Evolutionary conservation across 2,888 invertebrate genomes (phyloP).

Genomic region (Harpalus rubripes): DNA sequence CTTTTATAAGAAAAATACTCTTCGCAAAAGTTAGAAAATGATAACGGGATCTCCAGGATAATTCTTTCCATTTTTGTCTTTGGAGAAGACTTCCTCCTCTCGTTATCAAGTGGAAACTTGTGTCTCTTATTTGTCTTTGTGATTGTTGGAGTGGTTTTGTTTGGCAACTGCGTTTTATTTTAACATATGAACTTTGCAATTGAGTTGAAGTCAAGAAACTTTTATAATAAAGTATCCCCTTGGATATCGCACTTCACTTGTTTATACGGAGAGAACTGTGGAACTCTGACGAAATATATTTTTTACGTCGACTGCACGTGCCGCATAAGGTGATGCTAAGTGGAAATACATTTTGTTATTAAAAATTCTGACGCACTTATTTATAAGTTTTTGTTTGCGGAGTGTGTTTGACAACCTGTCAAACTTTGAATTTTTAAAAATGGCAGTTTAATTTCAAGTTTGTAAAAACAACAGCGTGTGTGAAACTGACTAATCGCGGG

Average conservation of each 20-base stretch:
- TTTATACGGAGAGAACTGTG: conserved; percentile 47
- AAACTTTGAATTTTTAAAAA: conserved; percentile 40
- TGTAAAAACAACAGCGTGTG: not conserved
- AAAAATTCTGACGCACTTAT: conserved; percentile 50
- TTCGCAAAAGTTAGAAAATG: not conserved
- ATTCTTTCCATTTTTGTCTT: not conserved
- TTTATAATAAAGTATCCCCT: conserved; percentile 61
- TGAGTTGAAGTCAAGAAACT: conserved; percentile 60
- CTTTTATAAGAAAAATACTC: not conserved
- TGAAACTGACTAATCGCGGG: too few species aligned
- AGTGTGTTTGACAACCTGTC: conserved; percentile 51
- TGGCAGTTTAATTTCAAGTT: conserved; percentile 40
- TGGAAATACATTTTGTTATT: conserved; percentile 57
- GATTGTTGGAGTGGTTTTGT: conserved; percentile 60
- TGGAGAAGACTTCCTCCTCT: not conserved
- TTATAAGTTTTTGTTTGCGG: conserved; percentile 18
- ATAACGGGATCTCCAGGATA: not conserved
- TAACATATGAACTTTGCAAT: conserved; percentile 66
- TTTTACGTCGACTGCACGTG: conserved; percentile 52
- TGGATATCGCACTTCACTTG: conserved; percentile 53
- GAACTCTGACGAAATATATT: conserved; percentile 52
- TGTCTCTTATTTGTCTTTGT: conserved; percentile 57
- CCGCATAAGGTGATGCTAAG: conserved; percentile 29
- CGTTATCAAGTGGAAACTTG: conserved; percentile 17
- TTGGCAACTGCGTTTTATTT: conserved; percentile 58